These are phyloP conservation scores for Stenichneumon culpator DNA, from an alignment of 2,888 invertebrate species.

Conservation along the genomic window DNA sequence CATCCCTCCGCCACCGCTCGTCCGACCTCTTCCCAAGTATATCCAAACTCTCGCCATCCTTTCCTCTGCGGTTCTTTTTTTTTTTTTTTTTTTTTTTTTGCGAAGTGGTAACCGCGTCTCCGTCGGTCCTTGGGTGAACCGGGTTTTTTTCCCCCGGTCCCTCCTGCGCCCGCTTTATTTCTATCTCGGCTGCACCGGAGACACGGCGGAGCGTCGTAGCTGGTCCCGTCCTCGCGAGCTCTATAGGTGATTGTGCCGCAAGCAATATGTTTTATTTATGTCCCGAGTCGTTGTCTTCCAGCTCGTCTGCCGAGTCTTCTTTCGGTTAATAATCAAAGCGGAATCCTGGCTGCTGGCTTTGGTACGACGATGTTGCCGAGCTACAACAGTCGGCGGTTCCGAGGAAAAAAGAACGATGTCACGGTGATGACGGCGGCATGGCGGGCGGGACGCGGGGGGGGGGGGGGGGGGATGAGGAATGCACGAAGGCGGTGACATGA, in stretches of 20 bases:
- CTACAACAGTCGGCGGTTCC: slow-evolving; percentile 5
- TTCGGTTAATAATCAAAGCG: slow-evolving; percentile 72
- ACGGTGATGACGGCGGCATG: not conserved
- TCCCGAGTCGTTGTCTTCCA: slow-evolving; percentile 66
- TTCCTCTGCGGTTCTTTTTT: slow-evolving; percentile 11
- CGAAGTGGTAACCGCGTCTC: not conserved
- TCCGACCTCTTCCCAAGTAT: slow-evolving; percentile 23
- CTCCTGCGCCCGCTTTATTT: slow-evolving; percentile 45
- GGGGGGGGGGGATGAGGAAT: not conserved
- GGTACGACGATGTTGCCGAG: slow-evolving; percentile 24
- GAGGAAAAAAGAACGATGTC: slow-evolving; percentile 4
- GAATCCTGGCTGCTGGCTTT: slow-evolving; percentile 29
- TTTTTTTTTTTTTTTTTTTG: slow-evolving; percentile 29
- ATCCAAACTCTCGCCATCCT: slow-evolving; percentile 49
- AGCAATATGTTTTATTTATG: slow-evolving; percentile 78
- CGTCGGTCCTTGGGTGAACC: slow-evolving; percentile 17
- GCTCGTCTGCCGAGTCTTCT: slow-evolving; percentile 46
- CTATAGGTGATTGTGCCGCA: slow-evolving; percentile 72
- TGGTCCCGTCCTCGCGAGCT: slow-evolving; percentile 46
- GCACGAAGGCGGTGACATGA: not conserved
- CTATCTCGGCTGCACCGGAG: slow-evolving; percentile 36
- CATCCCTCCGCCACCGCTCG: slow-evolving; percentile 55
- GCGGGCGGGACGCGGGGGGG: too few species aligned
- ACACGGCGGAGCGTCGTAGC: slow-evolving; percentile 33
- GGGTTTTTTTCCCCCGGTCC: slow-evolving; percentile 6